Percentiles rank a stretch among this genome's conserved stretches.
These are phyloP conservation scores for Bradysia coprophila DNA, from an alignment of 1,140 invertebrate species.

Conservation along the genomic window DNA sequence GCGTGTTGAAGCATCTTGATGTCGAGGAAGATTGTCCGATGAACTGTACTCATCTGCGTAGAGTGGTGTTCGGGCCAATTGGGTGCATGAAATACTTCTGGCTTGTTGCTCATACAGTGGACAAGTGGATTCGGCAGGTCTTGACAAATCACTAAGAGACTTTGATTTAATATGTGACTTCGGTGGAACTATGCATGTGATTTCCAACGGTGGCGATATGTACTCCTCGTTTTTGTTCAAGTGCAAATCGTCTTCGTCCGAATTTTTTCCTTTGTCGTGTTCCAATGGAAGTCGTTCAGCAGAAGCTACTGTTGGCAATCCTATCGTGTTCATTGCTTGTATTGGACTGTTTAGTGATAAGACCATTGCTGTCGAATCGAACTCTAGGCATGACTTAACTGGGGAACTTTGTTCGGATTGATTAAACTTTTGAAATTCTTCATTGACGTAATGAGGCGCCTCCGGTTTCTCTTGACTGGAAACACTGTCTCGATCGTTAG, in stretches of 20 bases:
- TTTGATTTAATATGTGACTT: conserved; percentile 13
- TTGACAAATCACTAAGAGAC: conserved; percentile 8
- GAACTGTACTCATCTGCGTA: no score
- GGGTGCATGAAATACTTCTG: conserved; percentile 5
- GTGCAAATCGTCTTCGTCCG: conserved; percentile 3
- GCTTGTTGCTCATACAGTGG: conserved; percentile 1
- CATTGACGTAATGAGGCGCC: conserved; percentile 17
- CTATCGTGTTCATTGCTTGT: conserved; percentile 20
- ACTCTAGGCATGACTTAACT: conserved; percentile 3
- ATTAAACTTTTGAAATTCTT: conserved; percentile 5
- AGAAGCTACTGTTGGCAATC: conserved; percentile 9
- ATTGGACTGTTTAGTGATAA: conserved; percentile 2
- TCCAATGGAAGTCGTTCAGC: no score
- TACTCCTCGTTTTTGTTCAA: conserved; percentile 17
- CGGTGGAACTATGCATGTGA: conserved; percentile 10
- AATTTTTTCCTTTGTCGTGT: neutral
- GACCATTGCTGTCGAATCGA: neutral
- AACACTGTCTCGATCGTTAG: conserved; percentile 7
- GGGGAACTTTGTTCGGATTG: neutral
- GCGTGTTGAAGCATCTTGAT: no score
- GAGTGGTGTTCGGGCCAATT: no score
- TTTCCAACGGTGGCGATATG: conserved; percentile 17
- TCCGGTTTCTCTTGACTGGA: conserved; percentile 12
- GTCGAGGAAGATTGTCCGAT: no score
- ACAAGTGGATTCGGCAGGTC: neutral